phyloP scores from a whole-genome alignment of 2,888 invertebrate species.

The Tipula vernalis region DNA sequence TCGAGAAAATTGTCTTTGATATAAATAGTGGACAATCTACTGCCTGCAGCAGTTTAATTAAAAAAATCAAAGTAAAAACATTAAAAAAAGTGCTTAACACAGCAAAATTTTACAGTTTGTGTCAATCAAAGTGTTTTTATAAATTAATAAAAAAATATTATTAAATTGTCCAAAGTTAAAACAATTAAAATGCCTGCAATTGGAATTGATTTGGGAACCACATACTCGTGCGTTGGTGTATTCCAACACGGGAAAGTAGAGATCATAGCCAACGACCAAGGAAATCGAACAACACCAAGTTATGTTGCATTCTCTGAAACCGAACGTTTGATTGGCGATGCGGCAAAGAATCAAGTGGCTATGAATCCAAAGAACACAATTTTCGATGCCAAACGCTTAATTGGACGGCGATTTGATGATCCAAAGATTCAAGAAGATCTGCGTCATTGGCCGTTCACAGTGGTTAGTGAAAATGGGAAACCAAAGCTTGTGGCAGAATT shows the following conservation, averaged over 20 bases:
- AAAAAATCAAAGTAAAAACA: background rate
- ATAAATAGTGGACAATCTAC: background rate
- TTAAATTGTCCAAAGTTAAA: background rate
- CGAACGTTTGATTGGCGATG: slow-evolving; percentile 75
- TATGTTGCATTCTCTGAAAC: slow-evolving; percentile 36
- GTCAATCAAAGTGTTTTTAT: background rate
- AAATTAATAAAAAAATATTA: background rate
- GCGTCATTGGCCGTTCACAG: slow-evolving; percentile 94
- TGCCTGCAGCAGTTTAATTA: background rate
- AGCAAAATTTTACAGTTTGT: background rate
- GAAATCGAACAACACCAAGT: too few species aligned
- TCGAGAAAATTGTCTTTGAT: background rate
- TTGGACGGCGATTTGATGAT: slow-evolving; percentile 85
- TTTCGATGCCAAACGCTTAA: slow-evolving; percentile 92
- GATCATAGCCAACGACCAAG: too few species aligned
- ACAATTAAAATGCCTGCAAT: slow-evolving; percentile 26
- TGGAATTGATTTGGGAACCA: slow-evolving; percentile 94
- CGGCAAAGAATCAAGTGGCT: slow-evolving; percentile 76
- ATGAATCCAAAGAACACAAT: slow-evolving; percentile 88
- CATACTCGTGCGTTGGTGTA: slow-evolving; percentile 88
- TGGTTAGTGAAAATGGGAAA: slow-evolving; percentile 67
- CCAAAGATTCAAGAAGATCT: slow-evolving; percentile 87
- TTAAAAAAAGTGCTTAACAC: background rate
- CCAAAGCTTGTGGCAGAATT: slow-evolving; percentile 77
- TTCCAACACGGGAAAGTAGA: slow-evolving; percentile 36